Conservation (phyloP, 2,888 invertebrate species). For the Spatulosminthurus flaviceps region DNA sequence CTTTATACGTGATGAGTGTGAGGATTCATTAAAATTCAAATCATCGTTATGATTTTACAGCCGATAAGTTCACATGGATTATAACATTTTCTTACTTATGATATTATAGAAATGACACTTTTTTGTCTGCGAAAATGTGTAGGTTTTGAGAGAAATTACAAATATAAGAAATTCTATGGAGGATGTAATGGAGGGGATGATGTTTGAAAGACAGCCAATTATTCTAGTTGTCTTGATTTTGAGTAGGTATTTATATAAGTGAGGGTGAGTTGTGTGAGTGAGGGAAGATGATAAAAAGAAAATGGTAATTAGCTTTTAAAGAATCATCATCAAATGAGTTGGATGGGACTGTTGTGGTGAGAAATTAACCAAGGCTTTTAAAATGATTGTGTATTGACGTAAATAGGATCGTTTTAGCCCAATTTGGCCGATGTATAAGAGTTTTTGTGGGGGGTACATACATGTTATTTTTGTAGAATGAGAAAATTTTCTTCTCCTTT, state of each 20-base stretch:
- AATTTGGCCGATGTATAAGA: background rate
- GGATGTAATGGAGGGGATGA: background rate
- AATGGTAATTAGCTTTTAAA: background rate
- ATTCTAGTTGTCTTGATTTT: constrained; percentile 1
- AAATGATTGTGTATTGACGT: background rate
- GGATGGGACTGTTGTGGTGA: too few species aligned
- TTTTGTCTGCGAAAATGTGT: background rate
- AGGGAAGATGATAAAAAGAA: too few species aligned
- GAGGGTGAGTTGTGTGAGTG: too few species aligned
- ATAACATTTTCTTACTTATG: background rate
- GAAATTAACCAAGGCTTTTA: constrained; percentile 6
- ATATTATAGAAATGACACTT: background rate
- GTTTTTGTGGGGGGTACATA: too few species aligned
- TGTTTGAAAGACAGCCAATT: background rate
- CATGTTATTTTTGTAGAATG: too few species aligned
- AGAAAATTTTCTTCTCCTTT: too few species aligned
- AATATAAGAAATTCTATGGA: background rate
- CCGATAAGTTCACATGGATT: background rate
- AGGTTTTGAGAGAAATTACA: background rate
- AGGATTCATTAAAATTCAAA: background rate
- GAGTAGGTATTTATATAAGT: background rate
- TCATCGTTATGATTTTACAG: background rate
- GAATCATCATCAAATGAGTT: background rate
- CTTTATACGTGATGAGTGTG: too few species aligned
- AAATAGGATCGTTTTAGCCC: background rate